Percentiles rank a stretch among this genome's conserved stretches.
Conservation (phyloP, 2,113 vertebrate genomes). For the Chiloscyllium plagiosum region DNA sequence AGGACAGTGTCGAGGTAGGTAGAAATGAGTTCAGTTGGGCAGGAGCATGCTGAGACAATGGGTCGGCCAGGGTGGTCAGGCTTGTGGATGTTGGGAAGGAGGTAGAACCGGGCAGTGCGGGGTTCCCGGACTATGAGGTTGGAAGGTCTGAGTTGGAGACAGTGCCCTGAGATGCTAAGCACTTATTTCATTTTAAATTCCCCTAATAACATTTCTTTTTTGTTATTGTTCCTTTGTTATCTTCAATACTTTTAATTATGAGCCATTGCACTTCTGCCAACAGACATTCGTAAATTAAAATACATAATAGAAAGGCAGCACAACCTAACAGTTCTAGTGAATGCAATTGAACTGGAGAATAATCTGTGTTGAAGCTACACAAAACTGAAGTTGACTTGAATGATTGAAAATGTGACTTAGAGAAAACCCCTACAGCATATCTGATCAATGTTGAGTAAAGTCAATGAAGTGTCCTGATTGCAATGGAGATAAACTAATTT, state of each 20-base stretch:
- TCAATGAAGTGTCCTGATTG: neutral
- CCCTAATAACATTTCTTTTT: neutral
- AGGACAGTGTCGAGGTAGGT: too few species aligned
- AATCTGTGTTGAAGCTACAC: neutral
- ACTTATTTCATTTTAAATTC: neutral
- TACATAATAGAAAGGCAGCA: neutral
- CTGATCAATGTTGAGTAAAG: neutral
- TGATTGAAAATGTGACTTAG: neutral
- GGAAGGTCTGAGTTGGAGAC: too few species aligned
- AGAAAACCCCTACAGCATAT: neutral
- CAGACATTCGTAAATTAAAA: neutral
- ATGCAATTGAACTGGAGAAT: neutral
- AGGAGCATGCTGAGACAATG: too few species aligned
- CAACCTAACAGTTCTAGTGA: neutral
- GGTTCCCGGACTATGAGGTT: too few species aligned
- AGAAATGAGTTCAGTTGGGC: too few species aligned
- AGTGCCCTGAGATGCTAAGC: neutral
- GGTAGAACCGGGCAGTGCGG: too few species aligned
- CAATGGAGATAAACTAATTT: neutral
- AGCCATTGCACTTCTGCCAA: neutral
- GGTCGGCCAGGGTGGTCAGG: too few species aligned
- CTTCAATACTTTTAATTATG: neutral
- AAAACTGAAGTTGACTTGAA: neutral
- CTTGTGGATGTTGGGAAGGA: too few species aligned
- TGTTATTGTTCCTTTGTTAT: neutral